Conservation (phyloP, 1,140 invertebrate species). For the Listronotus bonariensis region DNA sequence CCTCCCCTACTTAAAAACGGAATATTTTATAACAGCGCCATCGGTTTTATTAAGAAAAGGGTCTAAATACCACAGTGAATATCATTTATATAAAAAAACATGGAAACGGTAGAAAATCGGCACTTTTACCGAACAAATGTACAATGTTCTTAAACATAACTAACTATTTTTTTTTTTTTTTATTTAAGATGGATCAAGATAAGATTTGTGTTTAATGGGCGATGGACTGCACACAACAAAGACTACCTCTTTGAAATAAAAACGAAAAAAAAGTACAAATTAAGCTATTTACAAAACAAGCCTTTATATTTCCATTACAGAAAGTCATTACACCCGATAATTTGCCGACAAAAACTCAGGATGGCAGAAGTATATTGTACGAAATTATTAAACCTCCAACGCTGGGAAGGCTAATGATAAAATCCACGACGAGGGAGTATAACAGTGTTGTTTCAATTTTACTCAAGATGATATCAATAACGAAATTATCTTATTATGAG, state of each 20-base stretch:
- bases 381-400: conserved; percentile 70
- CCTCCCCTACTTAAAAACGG: too few relatives aligned
- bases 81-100: too few relatives aligned
- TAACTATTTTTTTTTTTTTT: too few relatives aligned
- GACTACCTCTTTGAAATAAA: conserved; percentile 71
- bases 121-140: too few relatives aligned
- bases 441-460: conserved; percentile 67
- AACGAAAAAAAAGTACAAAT: conserved; percentile 76
- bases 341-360: conserved; percentile 75
- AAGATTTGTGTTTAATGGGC: conserved; percentile 79
- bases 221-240: conserved; percentile 80
- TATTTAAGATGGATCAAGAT: conserved; percentile 72
- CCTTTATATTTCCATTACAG: conserved; percentile 85
- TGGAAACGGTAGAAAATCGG: too few relatives aligned
- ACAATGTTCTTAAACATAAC: too few relatives aligned
- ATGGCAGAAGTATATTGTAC: conserved; percentile 73
- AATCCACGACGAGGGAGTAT: conserved; percentile 63
- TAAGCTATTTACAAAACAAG: conserved; percentile 68
- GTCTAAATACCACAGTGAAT: too few relatives aligned
- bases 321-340: conserved; percentile 71
- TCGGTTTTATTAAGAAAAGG: too few relatives aligned
- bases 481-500: conserved; percentile 84
- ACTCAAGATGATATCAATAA: conserved; percentile 85
- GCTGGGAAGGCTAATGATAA: conserved; percentile 79
- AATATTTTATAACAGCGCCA: too few relatives aligned